phyloP scores from a whole-genome alignment of 2,888 invertebrate species.

The Ormyrus rosae region DNA sequence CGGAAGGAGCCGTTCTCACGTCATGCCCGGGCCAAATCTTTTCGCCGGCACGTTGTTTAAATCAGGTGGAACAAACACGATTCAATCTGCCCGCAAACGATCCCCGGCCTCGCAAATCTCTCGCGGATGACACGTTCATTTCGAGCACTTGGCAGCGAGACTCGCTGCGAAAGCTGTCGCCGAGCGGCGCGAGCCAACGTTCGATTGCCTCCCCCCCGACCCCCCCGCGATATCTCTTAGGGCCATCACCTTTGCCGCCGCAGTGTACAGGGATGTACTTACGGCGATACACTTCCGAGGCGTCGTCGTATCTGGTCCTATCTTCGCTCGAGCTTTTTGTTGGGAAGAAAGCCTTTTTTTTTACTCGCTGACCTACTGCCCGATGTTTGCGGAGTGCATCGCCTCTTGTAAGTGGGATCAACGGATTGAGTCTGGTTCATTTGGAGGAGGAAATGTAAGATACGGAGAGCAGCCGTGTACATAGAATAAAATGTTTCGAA shows the following conservation, averaged over 20 bases:
- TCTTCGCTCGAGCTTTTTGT: too few relatives aligned
- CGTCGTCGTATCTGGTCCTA: background rate
- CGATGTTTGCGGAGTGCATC: slow-evolving; percentile 5
- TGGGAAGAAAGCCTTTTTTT: background rate
- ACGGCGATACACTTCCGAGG: background rate
- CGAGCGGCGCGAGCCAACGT: background rate
- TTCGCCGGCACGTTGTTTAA: slow-evolving; percentile 4
- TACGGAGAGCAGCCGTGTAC: too few relatives aligned
- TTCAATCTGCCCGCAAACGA: slow-evolving; percentile 27
- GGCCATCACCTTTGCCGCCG: slow-evolving; percentile 22
- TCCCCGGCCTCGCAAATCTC: background rate
- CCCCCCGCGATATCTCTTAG: slow-evolving; percentile 19
- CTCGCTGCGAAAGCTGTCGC: slow-evolving; percentile 8
- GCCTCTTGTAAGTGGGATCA: background rate
- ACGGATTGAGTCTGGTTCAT: background rate
- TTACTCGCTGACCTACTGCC: slow-evolving; percentile 5
- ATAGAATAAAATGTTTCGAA: too few relatives aligned
- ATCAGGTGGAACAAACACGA: slow-evolving; percentile 6
- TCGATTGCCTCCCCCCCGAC: background rate
- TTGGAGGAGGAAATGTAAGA: too few relatives aligned
- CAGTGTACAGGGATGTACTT: too few relatives aligned
- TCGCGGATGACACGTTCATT: slow-evolving; percentile 15
- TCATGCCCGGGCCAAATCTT: slow-evolving; percentile 8
- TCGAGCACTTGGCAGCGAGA: slow-evolving; percentile 33
- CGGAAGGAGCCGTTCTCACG: background rate